Evolutionary conservation across 2,113 vertebrate species (phyloP).

Genomic region (Anolis carolinensis): DNA sequence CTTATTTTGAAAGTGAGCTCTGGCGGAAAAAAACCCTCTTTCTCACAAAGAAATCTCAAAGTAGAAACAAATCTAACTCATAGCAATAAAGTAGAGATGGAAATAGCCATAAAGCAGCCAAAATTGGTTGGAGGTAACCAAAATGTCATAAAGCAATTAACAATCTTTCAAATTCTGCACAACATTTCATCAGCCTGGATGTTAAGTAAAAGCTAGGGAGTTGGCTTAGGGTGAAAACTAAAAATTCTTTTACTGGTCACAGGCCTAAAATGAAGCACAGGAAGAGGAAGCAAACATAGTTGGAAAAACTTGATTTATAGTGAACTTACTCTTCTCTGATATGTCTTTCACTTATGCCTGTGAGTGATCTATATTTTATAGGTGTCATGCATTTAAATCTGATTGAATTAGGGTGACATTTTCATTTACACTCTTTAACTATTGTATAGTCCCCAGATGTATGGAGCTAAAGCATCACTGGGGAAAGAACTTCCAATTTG

Average conservation of each 20-base stretch:
- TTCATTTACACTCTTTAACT: constrained; percentile 48
- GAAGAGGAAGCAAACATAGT: neutral
- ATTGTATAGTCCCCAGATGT: constrained; percentile 52
- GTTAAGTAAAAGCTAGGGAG: neutral
- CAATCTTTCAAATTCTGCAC: neutral
- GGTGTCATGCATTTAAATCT: neutral
- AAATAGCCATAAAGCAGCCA: neutral
- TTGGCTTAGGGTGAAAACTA: neutral
- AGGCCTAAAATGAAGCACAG: neutral
- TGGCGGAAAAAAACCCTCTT: constrained; percentile 39
- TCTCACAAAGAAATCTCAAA: constrained; percentile 29
- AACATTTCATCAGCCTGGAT: neutral
- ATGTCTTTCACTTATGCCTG: constrained; percentile 1
- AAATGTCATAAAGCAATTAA: neutral
- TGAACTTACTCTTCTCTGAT: constrained; percentile 28
- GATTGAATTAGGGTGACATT: constrained; percentile 13
- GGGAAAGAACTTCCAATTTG: constrained; percentile 43
- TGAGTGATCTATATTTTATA: neutral
- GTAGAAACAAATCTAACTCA: constrained; percentile 16
- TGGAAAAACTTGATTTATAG: neutral
- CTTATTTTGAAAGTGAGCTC: constrained; percentile 30
- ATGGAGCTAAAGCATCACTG: constrained; percentile 42
- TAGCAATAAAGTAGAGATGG: constrained; percentile 14
- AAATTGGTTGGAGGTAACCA: neutral
- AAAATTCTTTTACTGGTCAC: neutral